These are phyloP conservation scores for Asarcornis scutulata DNA, from an alignment of 2,113 vertebrate genomes.

Conservation along the genomic window DNA sequence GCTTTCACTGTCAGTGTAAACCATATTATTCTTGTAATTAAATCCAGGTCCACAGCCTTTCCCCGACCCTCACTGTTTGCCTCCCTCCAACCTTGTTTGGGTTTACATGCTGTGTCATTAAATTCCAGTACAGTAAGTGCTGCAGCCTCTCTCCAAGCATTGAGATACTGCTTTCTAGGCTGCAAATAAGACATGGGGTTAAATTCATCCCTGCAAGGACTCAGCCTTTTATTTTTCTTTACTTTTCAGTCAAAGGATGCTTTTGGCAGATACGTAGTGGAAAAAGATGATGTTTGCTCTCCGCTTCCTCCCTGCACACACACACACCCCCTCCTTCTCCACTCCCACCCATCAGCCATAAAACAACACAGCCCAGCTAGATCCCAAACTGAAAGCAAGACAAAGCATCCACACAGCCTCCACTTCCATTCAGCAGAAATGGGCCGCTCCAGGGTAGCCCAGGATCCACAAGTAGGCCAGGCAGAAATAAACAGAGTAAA, in stretches of 20 bases:
- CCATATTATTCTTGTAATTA: conserved; percentile 45
- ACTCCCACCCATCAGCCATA: conserved; percentile 30
- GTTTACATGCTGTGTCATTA: conserved; percentile 36
- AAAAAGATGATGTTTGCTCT: not conserved
- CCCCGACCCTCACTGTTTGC: not conserved
- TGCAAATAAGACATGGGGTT: conserved; percentile 3
- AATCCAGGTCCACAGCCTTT: not conserved
- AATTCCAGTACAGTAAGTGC: conserved; percentile 13
- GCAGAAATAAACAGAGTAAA: conserved; percentile 77
- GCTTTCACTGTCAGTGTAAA: conserved; percentile 11
- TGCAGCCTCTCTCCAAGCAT: not conserved
- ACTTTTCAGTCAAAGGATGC: not conserved
- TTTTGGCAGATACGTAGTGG: not conserved
- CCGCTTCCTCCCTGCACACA: not conserved
- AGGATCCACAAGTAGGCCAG: conserved; percentile 71
- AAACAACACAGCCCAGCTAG: conserved; percentile 42
- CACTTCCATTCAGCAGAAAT: conserved; percentile 62
- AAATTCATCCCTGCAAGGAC: not conserved
- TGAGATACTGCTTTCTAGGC: not conserved
- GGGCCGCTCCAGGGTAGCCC: not conserved
- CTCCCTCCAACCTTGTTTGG: conserved; percentile 26
- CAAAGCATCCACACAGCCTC: conserved; percentile 64
- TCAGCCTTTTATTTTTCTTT: conserved; percentile 42
- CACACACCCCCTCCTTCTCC: not conserved
- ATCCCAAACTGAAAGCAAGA: conserved; percentile 50